A percentile compares a stretch with the other conserved stretches of the same genome.
Conservation (phyloP, 2,888 invertebrate genomes). For the Drosophila flavopinicola region DNA sequence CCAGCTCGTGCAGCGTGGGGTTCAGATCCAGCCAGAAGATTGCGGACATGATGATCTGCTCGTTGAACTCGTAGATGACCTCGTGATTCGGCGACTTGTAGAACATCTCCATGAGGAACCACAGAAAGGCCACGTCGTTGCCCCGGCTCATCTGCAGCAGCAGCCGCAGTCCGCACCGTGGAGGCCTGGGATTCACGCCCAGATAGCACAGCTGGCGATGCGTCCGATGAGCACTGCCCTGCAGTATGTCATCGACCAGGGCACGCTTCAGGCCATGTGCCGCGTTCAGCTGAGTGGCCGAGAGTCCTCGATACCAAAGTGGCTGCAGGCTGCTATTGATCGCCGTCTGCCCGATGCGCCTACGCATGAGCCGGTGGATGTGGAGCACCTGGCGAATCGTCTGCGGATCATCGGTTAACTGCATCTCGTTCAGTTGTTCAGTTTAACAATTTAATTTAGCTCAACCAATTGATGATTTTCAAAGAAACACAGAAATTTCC, state of each 20-base stretch:
- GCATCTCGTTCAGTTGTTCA: constrained; percentile 7
- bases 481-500: constrained; percentile 28
- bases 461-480: constrained; percentile 9
- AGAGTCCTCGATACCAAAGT: constrained; percentile 80
- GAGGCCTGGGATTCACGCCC: constrained; percentile 74
- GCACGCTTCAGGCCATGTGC: constrained; percentile 52
- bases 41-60: constrained; percentile 79
- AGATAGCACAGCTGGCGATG: constrained; percentile 35
- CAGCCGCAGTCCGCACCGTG: constrained; percentile 36
- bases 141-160: constrained; percentile 74
- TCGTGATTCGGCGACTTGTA: constrained; percentile 58
- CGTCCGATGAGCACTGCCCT: constrained; percentile 71
- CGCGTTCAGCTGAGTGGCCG: constrained; percentile 69
- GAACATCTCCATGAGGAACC: constrained; percentile 82
- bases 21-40: constrained; percentile 81
- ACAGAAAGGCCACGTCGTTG: constrained; percentile 83
- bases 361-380: constrained; percentile 13
- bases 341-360: background rate
- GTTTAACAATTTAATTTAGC: constrained; percentile 11
- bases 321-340: constrained; percentile 44
- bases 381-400: constrained; percentile 15
- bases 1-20: constrained; percentile 79
- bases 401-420: background rate
- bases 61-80: constrained; percentile 69
- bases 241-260: constrained; percentile 76